Base-by-base conservation (phyloP, 2,113 vertebrate genomes). In the Trichomycterus rosablanca region DNA sequence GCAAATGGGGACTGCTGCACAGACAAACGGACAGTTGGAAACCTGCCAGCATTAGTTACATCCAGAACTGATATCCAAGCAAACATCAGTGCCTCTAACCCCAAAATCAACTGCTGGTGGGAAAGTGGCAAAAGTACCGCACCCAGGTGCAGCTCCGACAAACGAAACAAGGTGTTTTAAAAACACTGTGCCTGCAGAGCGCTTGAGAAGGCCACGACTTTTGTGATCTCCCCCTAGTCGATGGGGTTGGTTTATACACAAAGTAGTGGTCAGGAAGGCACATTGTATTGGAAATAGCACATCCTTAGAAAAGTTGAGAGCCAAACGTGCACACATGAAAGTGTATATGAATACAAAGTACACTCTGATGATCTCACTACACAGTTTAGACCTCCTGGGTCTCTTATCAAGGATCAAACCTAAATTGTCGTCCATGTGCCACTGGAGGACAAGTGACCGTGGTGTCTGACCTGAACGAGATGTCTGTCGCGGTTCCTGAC, bases 291-390 rank as follows among this genome's bases (percentile, higher is more conserved):
- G 56, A 45, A 67, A 71, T 56, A 69, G 73, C 68, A 81, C 71
- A 73, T 69, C 76, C 76, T 78, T 73, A 67, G 76, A 49, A 78
- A 63, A 74, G 70, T 68, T 24, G 80, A 83, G 78, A 82, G 74
- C 65, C 64, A 40, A 18, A 56, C 43, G 26, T 18, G 70, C 63
- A 67, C 72, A 56, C 70, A 64, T 43, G 42, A 42, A 20, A 14
- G n/a, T 14, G 60, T 59, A 63, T 56, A 35, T 30, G 23, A 28
- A 55, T 45, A 37, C 37, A 26, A 44, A 49, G 18, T 56, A 60
- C 59, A 52, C 59, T 66, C 45, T 53, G 63, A 15, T 59, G 34
- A 48, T 34, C 10, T 43, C 22, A 48, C 65, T 23, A 39, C 19
- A 51, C 37, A 57, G 58, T 57, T 53, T 45, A 23, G 22, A 28